Base-by-base conservation (phyloP, 2,888 invertebrate species). In the Clivina fossor region DNA sequence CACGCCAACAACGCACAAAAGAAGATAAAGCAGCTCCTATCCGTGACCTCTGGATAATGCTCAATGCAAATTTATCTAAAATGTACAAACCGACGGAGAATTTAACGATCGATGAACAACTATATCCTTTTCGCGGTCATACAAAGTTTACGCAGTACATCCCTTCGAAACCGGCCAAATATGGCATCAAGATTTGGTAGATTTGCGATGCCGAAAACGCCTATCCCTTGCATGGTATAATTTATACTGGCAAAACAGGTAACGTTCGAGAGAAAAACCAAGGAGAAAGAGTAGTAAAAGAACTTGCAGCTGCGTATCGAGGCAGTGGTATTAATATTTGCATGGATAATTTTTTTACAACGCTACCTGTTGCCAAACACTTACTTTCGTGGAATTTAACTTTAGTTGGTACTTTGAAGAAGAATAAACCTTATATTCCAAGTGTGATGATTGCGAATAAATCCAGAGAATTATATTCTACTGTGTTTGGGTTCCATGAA, bases 41-140 rank as follows among this genome's bases (percentile, higher is more conserved):
- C 18, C 50, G 48, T 7, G 64, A 62, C 33, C 49, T 63, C n/a
- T 68, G 66, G 66, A 60, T 55, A 60, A 67, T 67, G 65, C 44
- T 68, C 13, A 68, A 66, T 60, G 50, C 58, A 32, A 68, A 68
- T 63, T 59, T 67, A 33, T 20, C 46, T 18, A 60, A 62, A 54
- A 20, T 56, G 19, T 69, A 68, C 58, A 60, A 61, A 33, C 64
- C 66, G 53, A 60, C 60, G 26, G 66, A 59, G 48, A 54, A 61
- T 55, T 33, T 68, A 24, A 68, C 66, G 28, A 60, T 68, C 19
- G 67, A 68, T 44, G 67, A 67, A 47, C 65, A 68, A 50, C 57
- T 67, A 9, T 66, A 56, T 60, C 63, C 65, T 22, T 68, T 59
- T 53, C 61, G 66, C 16, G 65, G 65, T 13, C 58, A 59, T 18